Percentiles rank a stretch among this genome's conserved stretches.
Conservation (phyloP, 2,113 vertebrate genomes). For the Coryphaenoides rupestris region DNA sequence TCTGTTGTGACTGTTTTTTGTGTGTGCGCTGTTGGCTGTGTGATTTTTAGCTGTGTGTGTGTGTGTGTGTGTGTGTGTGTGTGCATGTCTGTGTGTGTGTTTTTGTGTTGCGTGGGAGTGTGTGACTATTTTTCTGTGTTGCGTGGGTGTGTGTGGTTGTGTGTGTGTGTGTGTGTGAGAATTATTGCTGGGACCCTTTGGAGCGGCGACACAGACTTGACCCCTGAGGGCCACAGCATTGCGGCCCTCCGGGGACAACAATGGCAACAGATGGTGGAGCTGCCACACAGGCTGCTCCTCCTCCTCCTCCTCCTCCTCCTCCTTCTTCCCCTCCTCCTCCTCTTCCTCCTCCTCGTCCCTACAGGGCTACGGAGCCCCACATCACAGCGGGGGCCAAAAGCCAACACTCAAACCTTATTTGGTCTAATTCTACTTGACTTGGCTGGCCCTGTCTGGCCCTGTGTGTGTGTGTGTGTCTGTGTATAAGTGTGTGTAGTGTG, state of each 20-base stretch:
- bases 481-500: not conserved
- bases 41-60: no score
- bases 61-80: no score
- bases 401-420: conserved; percentile 35
- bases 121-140: no score
- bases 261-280: conserved; percentile 50
- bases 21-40: conserved; percentile 18
- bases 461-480: no score
- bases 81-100: no score
- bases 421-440: not conserved
- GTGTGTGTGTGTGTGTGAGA: no score
- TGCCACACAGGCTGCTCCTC: conserved; percentile 17
- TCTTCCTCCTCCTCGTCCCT: not conserved
- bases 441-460: not conserved
- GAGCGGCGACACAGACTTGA: conserved; percentile 34
- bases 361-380: conserved; percentile 10
- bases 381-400: conserved; percentile 25
- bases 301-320: conserved; percentile 20
- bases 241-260: conserved; percentile 31
- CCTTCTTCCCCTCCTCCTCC: conserved; percentile 7
- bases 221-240: conserved; percentile 19
- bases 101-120: no score
- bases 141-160: not conserved
- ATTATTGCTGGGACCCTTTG: no score
- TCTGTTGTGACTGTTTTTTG: conserved; percentile 31